A percentile compares a stretch with the other conserved stretches of the same genome.
Evolutionary conservation across 2,113 vertebrate species (phyloP).

Genomic region (Oophaga pumilio): DNA sequence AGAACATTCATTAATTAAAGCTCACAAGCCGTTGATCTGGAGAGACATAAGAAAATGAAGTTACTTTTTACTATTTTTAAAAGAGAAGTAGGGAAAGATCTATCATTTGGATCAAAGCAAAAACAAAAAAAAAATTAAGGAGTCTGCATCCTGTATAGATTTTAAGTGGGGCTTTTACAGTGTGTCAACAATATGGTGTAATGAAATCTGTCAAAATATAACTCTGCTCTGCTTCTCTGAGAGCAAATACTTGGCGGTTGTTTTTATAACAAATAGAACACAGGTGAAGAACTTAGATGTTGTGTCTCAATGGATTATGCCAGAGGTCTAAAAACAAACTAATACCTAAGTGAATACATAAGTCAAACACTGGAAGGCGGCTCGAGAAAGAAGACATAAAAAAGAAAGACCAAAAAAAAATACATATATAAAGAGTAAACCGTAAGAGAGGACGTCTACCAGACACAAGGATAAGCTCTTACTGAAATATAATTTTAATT

Average conservation of each 20-base stretch:
- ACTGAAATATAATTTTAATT: too few relatives aligned
- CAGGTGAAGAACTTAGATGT: conserved; percentile 30
- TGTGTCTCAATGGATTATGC: conserved; percentile 35
- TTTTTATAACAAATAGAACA: conserved; percentile 47
- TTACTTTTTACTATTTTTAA: too few relatives aligned
- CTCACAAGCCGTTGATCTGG: neutral
- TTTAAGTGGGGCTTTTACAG: conserved; percentile 31
- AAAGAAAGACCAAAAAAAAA: neutral
- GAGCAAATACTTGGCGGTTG: conserved; percentile 27
- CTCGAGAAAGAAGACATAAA: conserved; percentile 14
- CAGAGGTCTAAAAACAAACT: conserved; percentile 44
- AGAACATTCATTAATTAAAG: neutral
- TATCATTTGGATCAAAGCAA: conserved; percentile 22
- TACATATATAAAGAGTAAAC: neutral
- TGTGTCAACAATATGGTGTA: conserved; percentile 34
- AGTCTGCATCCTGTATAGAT: neutral
- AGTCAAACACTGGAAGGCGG: conserved; percentile 18
- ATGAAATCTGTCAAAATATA: conserved; percentile 50
- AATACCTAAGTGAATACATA: conserved; percentile 45
- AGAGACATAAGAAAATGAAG: neutral
- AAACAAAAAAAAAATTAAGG: neutral
- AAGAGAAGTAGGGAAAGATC: neutral
- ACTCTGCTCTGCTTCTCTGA: neutral
- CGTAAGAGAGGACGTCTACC: neutral
- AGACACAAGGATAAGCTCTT: neutral